Evolutionary conservation across 2,888 invertebrate genomes (phyloP), one percentile per base, ranked within the genome.

Genomic region (Autographa gamma): DNA sequence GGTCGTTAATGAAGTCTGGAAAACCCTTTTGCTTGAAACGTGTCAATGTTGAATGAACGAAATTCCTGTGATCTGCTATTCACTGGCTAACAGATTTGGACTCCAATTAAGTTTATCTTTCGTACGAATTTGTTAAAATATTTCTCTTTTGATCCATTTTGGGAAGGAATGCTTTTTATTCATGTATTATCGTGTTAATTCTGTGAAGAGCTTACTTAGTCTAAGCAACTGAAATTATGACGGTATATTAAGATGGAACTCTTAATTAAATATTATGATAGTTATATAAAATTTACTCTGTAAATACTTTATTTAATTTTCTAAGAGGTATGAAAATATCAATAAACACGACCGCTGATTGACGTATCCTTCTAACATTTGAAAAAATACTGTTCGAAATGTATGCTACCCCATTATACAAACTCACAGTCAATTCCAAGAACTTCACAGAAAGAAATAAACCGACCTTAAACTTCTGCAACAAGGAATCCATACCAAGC

Each of bases 401-500:
- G 25, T 25, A 25, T 8, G 34, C 8, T 8, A 34, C 34, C 34
- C 8, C 2, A 9, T 54, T 19, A 25, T 11, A 18, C 2, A 56
- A 56, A 13, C 25, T 11, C 11, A 56, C 19, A 19, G 56, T 25
- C 13, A 7, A 18, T 18, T 56, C 19, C 8, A 25, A 4, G 56
- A 25, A 7, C 56, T 56, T 25, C 9, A 11, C 7, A 11, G 8
- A 32, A 32, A 62, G n/a, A 48, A 34, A 62, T 34, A 71, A 64
- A 60, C 58, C 63, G 59, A 63, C 43, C 54, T 18, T 16, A 58
- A 19, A 60, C 9, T 34, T 19, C n/a, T 31, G 48, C 63, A 63
- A 65, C 79, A 79, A 84, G 80, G 75, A 80, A 77, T 81, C 80
- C 71, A 73, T 73, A 74, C 80, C 74, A 72, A 25, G n/a, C n/a